Conservation (phyloP, 2,888 invertebrate species). For the Cheilosia vernalis region DNA sequence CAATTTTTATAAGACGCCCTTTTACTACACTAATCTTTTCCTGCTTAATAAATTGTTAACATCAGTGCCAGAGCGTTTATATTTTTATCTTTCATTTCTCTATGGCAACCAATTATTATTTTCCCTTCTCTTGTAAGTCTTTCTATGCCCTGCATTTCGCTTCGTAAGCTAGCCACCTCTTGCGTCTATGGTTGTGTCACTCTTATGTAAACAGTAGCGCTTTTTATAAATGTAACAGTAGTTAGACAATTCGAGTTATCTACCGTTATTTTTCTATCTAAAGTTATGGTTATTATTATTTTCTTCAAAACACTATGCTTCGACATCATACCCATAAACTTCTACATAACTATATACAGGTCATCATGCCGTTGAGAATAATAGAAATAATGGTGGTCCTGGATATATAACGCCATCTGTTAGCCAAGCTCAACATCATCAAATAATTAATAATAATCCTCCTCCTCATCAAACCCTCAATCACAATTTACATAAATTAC, state of each 20-base stretch:
- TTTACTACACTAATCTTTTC: background rate
- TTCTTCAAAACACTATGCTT: constrained; percentile 24
- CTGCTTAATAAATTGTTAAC: background rate
- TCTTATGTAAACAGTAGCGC: constrained; percentile 10
- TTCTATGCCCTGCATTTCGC: background rate
- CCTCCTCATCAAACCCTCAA: constrained; percentile 76
- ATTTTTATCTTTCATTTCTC: background rate
- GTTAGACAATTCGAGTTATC: constrained; percentile 9
- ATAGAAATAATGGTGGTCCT: constrained; percentile 66
- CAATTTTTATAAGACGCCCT: background rate
- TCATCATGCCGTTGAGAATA: constrained; percentile 78
- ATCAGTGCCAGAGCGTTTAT: background rate
- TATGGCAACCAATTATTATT: background rate
- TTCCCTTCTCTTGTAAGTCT: background rate
- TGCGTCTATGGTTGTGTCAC: background rate
- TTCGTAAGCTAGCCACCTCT: background rate
- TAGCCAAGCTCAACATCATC: constrained; percentile 75
- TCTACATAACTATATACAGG: constrained; percentile 76
- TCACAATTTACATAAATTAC: constrained; percentile 76
- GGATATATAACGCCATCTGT: constrained; percentile 75
- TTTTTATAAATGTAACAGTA: constrained; percentile 26
- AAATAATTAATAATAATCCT: constrained; percentile 75
- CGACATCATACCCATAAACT: constrained; percentile 58
- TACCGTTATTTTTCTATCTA: background rate
- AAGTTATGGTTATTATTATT: constrained; percentile 33